A percentile compares a stretch with the other conserved stretches of the same genome.
phyloP scores from a whole-genome alignment of 2,797 vertebrate species.

The Florisuga fusca region DNA sequence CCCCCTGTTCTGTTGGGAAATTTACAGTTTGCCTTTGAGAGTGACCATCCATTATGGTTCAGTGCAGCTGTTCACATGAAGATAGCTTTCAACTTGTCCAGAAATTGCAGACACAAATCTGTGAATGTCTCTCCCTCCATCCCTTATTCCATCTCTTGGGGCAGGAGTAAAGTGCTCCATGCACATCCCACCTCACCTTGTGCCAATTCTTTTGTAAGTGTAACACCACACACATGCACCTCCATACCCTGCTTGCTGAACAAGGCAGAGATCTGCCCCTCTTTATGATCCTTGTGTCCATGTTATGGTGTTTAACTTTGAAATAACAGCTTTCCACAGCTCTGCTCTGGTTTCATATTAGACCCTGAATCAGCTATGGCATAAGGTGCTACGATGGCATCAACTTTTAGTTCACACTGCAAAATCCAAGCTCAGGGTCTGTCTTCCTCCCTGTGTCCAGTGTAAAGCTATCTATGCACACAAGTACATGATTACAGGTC shows the following conservation, averaged over 20 bases:
- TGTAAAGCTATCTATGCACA: neutral
- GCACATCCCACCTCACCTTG: neutral
- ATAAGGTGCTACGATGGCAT: neutral
- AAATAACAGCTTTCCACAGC: neutral
- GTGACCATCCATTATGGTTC: conserved; percentile 61
- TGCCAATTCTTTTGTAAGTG: neutral
- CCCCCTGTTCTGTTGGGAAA: conserved; percentile 39
- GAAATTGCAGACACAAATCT: conserved; percentile 81
- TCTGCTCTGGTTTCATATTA: neutral
- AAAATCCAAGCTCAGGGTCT: neutral
- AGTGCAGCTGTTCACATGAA: conserved; percentile 84
- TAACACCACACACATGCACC: fast-evolving
- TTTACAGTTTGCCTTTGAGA: conserved; percentile 47
- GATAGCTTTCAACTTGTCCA: conserved; percentile 82
- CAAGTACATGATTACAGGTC: neutral
- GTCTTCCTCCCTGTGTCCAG: neutral
- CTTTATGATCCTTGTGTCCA: neutral
- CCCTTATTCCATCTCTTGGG: neutral
- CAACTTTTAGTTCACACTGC: neutral
- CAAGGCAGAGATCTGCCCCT: neutral
- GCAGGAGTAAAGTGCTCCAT: neutral
- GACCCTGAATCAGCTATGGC: neutral
- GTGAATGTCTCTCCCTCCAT: conserved; percentile 15
- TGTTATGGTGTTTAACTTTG: neutral
- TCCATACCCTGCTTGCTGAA: neutral